Evolutionary conservation across 2,113 vertebrate species (phyloP), one percentile per base, ranked within the genome.

Genomic region (Lamprologus sp.): DNA sequence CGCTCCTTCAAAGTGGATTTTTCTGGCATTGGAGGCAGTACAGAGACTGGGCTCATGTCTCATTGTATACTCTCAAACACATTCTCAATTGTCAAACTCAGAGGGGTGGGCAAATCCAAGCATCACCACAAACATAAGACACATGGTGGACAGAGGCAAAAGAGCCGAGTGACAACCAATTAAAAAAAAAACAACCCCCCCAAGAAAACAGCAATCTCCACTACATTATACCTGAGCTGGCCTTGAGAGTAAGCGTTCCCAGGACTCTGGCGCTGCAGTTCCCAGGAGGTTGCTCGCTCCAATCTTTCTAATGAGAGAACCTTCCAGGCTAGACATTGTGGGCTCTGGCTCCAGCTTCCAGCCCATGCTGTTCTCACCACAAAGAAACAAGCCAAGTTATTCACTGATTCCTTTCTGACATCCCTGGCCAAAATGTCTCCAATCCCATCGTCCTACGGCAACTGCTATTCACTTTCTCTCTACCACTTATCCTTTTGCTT

Each of bases 301-400:
- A 94, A 90, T 90, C 87, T 92, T 90, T 91, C 94, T 96, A 96
- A 95, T 96, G 95, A 96, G 96, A 94, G 94, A 96, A 94, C 94
- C 92, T 95, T 95, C 95, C 93, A 96, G 93, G 91, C 94, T 95
- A 95, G 93, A 94, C 94, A 92, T 96, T 96, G 94, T 93, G 95
- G 94, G 94, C 93, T 96, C 92, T 93, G 93, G 93, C 94, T 94
- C 91, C 87, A 91, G 87, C 92, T 86, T 90, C 49, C 83, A 95
- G 92, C 94, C 93, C 94, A 95, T 95, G 94, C 96, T 95, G 92
- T 93, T 94, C 95, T 94, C 84, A 94, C 96, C 96, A 93, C 96
- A 96, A 93, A 94, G 87, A 88, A 92, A 91, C 82, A 84, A 88
- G 95, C 96, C 96, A 96, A 96, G 93, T 94, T 96, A 93, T 96